Evolutionary conservation across 2,888 invertebrate genomes (phyloP).

Genomic region (Beris morrisii): DNA sequence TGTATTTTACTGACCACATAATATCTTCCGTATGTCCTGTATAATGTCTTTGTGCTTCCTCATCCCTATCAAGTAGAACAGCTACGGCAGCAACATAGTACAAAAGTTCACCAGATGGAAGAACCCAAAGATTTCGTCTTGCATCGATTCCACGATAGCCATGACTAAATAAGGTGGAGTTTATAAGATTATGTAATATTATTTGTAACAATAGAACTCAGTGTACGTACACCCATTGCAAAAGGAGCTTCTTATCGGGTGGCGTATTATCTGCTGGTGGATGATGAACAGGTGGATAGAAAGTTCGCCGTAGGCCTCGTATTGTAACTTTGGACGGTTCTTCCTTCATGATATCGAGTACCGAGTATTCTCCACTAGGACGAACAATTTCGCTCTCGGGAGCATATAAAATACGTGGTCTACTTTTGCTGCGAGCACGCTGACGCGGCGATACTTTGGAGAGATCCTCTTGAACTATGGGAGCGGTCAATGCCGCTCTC

Average conservation of each 20-base stretch:
- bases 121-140: conserved; percentile 84
- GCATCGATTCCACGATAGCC: conserved; percentile 93
- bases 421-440: conserved; percentile 79
- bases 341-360: conserved; percentile 82
- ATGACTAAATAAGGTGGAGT: conserved; percentile 61
- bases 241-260: conserved; percentile 82
- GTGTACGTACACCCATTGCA: conserved; percentile 86
- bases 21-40: conserved; percentile 91
- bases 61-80: conserved; percentile 82
- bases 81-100: conserved; percentile 93
- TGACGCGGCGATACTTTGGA: conserved; percentile 59
- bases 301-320: conserved; percentile 77
- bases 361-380: conserved; percentile 75
- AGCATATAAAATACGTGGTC: conserved; percentile 81
- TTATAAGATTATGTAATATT: not conserved
- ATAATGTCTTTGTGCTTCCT: conserved; percentile 87
- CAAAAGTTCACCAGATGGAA: conserved; percentile 90
- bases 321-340: conserved; percentile 83
- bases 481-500: conserved; percentile 61
- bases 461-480: conserved; percentile 54
- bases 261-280: conserved; percentile 82
- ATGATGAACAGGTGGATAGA: conserved; percentile 85
- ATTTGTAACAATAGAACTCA: not conserved
- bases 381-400: conserved; percentile 80
- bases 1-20: conserved; percentile 70